Evolutionary conservation across 2,888 invertebrate species (phyloP), one percentile per base, ranked within the genome.

Genomic region (Rhaphigaster nebulosa): DNA sequence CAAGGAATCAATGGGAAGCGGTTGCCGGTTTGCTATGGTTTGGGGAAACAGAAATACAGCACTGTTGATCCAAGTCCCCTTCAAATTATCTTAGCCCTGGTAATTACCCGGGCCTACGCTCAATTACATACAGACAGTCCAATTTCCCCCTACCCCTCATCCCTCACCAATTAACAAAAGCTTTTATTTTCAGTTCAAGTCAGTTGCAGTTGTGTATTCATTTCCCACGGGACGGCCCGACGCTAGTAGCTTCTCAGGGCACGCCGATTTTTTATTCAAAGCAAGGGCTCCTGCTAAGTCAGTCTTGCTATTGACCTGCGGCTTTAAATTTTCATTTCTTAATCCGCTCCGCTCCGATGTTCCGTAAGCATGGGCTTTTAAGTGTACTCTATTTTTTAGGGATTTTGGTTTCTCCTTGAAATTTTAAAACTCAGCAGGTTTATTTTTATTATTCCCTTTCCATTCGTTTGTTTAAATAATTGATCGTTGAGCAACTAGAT

Each of bases 121-220:
- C 88, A 88, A 88, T 88, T 88, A 88, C 88, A 88, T 88, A 60
- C 88, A 88, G 88, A 88, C 88, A 60, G 60, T 29, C 88, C 29
- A 41, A n/a, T 56, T 41, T 23, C 56, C 88, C 54, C 34, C 60
- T 41, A 26, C 54, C 88, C 88, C n/a, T 41, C 88, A 56, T n/a
- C 38, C 41, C 56, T 41, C 88, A 34, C 41, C 88, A 88, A 88
- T 88, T 88, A 88, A 88, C 88, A 60, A 56, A 41, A 88, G 88
- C 88, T 88, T 88, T 56, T 60, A 88, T 88, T 88, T 54, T 41
- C 60, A 41, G 56, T 65, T 38, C 88, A 38, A 54, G 88, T 88
- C 88, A 88, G 88, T 88, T 88, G 88, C 88, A 88, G 54, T 88
- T 60, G 54, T 54, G 88, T 60, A 88, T 88, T 88, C 88, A 88